A percentile compares a stretch with the other conserved stretches of the same genome.
Evolutionary conservation across 2,888 invertebrate species (phyloP).

Genomic region (Drosophila conformis): DNA sequence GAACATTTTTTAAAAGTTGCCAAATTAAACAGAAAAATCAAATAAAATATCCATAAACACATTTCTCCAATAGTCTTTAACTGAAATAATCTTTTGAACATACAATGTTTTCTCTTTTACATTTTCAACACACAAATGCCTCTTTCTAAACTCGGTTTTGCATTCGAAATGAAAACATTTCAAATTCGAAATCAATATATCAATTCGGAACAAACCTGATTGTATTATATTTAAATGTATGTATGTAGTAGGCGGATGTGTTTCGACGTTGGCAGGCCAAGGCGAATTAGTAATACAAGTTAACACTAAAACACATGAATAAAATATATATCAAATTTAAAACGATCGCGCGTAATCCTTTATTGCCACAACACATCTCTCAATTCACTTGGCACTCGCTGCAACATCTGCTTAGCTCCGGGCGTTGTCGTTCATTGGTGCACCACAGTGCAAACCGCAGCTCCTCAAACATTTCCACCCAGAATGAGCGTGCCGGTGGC

Average conservation of each 20-base stretch:
- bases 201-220: conserved; percentile 1
- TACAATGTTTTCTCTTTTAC: not conserved
- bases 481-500: conserved; percentile 87
- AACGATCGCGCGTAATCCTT: not conserved
- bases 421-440: conserved; percentile 88
- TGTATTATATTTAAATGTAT: conserved; percentile 5
- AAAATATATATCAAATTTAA: conserved; percentile 9
- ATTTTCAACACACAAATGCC: not conserved
- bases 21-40: not conserved
- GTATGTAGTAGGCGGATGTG: conserved; percentile 9
- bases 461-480: conserved; percentile 92
- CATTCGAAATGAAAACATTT: not conserved
- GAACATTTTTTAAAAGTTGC: not conserved
- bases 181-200: not conserved
- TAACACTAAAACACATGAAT: conserved; percentile 4
- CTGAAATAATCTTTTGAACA: not conserved
- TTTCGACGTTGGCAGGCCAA: conserved; percentile 18
- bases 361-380: not conserved
- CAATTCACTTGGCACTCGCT: conserved; percentile 30
- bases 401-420: conserved; percentile 88
- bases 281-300: conserved; percentile 9
- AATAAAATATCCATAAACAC: not conserved
- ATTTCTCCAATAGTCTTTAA: not conserved
- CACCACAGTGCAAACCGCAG: conserved; percentile 88
- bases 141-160: not conserved